phyloP scores from a whole-genome alignment of 1,140 invertebrate species.

The Dinoponera quadriceps region DNA sequence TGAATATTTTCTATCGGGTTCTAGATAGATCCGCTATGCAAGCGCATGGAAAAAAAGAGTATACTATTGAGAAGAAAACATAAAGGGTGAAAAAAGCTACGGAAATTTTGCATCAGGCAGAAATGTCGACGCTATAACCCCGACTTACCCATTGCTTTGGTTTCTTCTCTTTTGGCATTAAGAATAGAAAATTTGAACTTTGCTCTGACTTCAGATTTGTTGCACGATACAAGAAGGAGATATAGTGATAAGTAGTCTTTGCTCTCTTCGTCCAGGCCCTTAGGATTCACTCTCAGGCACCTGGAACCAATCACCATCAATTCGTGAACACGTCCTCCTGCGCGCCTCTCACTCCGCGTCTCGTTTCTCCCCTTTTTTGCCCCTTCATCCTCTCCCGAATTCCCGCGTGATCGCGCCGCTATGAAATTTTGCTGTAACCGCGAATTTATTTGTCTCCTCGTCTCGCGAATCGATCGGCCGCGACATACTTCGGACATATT shows the following conservation, averaged over 20 bases:
- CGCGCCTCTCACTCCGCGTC: too few species aligned
- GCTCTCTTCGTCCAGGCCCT: conserved; percentile 99
- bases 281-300: conserved; percentile 99
- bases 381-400: not conserved
- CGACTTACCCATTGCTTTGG: conserved; percentile 97
- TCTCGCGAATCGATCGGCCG: too few species aligned
- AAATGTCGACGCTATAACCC: not conserved
- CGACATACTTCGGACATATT: too few species aligned
- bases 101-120: too few species aligned
- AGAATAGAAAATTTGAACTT: conserved; percentile 99
- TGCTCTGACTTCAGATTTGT: conserved; percentile 99
- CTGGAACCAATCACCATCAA: conserved; percentile 83
- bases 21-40: too few species aligned
- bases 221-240: conserved; percentile 99
- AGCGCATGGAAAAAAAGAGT: too few species aligned
- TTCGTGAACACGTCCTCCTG: conserved; percentile 21
- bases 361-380: not conserved
- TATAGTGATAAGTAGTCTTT: conserved; percentile 99
- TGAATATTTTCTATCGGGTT: too few species aligned
- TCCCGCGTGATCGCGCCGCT: too few species aligned
- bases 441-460: too few species aligned
- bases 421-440: too few species aligned
- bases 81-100: too few species aligned
- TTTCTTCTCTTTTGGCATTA: conserved; percentile 99
- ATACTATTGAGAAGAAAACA: too few species aligned